Conservation (phyloP, 2,113 vertebrate genomes). For the Nibea albiflora region DNA sequence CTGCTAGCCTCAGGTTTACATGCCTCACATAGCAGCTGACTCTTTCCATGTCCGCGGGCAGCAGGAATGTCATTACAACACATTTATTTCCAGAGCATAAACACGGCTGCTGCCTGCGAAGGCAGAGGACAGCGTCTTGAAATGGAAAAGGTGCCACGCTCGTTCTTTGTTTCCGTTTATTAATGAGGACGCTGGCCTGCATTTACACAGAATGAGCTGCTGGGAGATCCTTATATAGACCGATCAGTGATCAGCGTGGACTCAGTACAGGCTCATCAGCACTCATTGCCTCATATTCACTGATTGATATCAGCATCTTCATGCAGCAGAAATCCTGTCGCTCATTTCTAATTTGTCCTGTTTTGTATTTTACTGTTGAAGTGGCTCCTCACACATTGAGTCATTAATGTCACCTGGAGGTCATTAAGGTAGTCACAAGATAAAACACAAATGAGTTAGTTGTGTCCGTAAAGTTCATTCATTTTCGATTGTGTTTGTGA, state of each 20-base stretch:
- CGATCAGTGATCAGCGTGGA: neutral
- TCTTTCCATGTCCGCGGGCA: constrained; percentile 54
- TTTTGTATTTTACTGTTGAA: neutral
- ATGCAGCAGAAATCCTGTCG: neutral
- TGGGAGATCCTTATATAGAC: constrained; percentile 42
- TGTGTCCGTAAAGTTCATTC: too few species aligned
- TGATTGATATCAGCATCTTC: neutral
- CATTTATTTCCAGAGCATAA: constrained; percentile 56
- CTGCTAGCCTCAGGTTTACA: constrained; percentile 19
- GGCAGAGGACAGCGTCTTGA: constrained; percentile 4
- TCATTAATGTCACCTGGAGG: too few species aligned
- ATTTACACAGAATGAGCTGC: neutral
- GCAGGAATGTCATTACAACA: constrained; percentile 41
- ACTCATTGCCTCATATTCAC: too few species aligned
- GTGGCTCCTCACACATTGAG: too few species aligned
- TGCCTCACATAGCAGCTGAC: constrained; percentile 30
- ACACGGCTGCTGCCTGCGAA: constrained; percentile 28
- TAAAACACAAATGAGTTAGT: too few species aligned
- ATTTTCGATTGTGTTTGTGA: too few species aligned
- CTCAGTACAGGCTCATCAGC: too few species aligned
- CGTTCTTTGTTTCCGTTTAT: constrained; percentile 28
- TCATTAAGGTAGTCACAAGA: too few species aligned
- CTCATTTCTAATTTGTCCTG: neutral
- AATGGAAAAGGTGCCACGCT: constrained; percentile 25
- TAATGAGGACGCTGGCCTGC: constrained; percentile 31